Evolutionary conservation across 2,113 vertebrate genomes (phyloP), one percentile per base, ranked within the genome.

Genomic region (Hydropotes inermis): DNA sequence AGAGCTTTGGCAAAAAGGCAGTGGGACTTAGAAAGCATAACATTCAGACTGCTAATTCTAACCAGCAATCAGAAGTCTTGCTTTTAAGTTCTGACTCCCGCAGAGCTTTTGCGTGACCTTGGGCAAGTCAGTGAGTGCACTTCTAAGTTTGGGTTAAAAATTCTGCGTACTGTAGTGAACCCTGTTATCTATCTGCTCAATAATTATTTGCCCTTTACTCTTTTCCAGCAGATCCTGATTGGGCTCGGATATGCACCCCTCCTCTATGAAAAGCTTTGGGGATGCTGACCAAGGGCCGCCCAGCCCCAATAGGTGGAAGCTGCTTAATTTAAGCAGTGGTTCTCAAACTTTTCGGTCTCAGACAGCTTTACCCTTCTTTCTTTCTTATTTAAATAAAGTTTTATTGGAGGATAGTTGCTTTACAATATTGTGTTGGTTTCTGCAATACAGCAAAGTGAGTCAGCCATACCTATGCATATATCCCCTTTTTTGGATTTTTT

Each of bases 91-190:
- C 39, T 67, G 57, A 89, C 8, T 78, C 43, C 54, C 30, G 13
- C n/a, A 76, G 54, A 81, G 60, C 15, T 45, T 84, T 36, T n/a
- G 13, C 54, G n/a, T 54, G 90, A 94, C 33, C 36, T 78, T 50
- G n/a, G 15, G 27, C 6, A 21, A 78, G 36, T 47, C 2, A 4
- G 10, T 76, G 45, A 11, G 13, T 58, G 39, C 6, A 54, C 11
- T 67, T 87, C 55, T 92, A 36, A 17, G 4, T 64, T 52, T n/a
- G 57, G 30, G 23, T 87, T 0, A 87, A 91, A 97, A 92, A 16
- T 50, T 50, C 30, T 23, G 28, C 4, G 19, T 47, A 11, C 5
- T 47, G 2, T 5, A 19, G 13, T 47, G 25, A 8, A 28, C 23
- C 14, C 19, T 58, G 17, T 45, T 91, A 47, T 21, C 55, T 58